Evolutionary conservation across 2,113 vertebrate species (phyloP), one percentile per base, ranked within the genome.

Genomic region (Hepsetus odoe): DNA sequence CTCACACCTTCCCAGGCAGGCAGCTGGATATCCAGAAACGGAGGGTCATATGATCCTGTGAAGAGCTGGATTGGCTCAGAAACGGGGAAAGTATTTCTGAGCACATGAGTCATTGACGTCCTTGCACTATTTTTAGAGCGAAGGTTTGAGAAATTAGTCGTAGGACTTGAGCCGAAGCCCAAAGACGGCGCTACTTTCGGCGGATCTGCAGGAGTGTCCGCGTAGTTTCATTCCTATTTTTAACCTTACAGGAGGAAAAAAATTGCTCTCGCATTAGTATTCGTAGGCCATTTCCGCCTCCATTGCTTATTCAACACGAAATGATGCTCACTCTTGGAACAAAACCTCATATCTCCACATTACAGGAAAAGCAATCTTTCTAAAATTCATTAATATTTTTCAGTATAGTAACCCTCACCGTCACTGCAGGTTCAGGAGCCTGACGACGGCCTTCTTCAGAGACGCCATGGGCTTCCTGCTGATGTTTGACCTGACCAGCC

Each of bases 381-480:
- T n/a, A n/a, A n/a, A n/a, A n/a, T n/a, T n/a, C n/a, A n/a, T n/a
- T n/a, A n/a, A n/a, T n/a, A n/a, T n/a, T n/a, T n/a, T n/a, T n/a
- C 42, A 1, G 16, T 2, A 44, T 6, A 1, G 1, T 14, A 1
- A 44, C 24, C 51, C 11, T 24, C 22, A 24, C 24, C 51, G 22
- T 1, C 22, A n/a, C 24, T 10, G 1, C 78, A 93, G 92, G 87
- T 94, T 94, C 82, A 87, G 96, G 81, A 98, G 97, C 68, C 94
- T 98, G 78, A 98, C 96, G 0, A 97, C 96, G 0, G 96, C 97
- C 0, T 98, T 98, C 85, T 98, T 98, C 93, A 91, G 97, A 89
- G 96, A 98, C 1, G 96, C 96, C n/a, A 98, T 98, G 97, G 96
- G 97, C 9, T 98, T 98, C 88, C 86, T 98, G 72, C 89, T 98